Conservation (phyloP, 1,140 invertebrate species). For the Drosophila lacertosa region DNA sequence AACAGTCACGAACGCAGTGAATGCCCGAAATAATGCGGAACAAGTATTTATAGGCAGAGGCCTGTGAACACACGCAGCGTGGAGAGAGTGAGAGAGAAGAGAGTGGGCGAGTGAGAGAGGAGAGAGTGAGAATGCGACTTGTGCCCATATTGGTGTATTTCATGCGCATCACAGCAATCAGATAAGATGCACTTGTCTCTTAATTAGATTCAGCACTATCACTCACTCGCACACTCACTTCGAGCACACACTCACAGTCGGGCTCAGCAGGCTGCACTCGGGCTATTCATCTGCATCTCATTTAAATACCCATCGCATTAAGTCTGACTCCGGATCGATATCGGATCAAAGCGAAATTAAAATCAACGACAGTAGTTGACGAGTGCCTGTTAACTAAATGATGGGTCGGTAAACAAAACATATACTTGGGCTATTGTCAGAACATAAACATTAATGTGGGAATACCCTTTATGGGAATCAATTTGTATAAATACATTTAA, state of each 20-base stretch:
- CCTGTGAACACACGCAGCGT: neutral
- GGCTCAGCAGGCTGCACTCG: neutral
- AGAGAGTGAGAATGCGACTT: conserved; percentile 13
- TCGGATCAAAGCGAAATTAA: too few species aligned
- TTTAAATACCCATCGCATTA: conserved; percentile 21
- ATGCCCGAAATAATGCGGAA: conserved; percentile 52
- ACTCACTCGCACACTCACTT: neutral
- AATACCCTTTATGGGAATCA: too few species aligned
- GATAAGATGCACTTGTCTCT: conserved; percentile 74
- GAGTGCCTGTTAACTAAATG: too few species aligned
- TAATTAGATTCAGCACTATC: conserved; percentile 63
- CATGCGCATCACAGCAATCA: conserved; percentile 56
- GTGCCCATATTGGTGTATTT: conserved; percentile 65
- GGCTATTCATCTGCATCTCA: conserved; percentile 15
- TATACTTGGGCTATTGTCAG: too few species aligned
- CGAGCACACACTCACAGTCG: neutral
- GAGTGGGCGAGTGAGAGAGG: neutral
- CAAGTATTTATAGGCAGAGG: conserved; percentile 56
- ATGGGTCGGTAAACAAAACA: too few species aligned
- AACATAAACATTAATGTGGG: too few species aligned
- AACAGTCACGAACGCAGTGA: conserved; percentile 45
- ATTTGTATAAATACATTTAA: too few species aligned
- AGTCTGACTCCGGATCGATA: conserved; percentile 1
- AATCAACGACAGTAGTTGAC: neutral
- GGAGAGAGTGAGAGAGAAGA: conserved; percentile 9